These are phyloP conservation scores for Serranochromis macrocephalus DNA, from an alignment of 2,113 vertebrate genomes.

Conservation along the genomic window DNA sequence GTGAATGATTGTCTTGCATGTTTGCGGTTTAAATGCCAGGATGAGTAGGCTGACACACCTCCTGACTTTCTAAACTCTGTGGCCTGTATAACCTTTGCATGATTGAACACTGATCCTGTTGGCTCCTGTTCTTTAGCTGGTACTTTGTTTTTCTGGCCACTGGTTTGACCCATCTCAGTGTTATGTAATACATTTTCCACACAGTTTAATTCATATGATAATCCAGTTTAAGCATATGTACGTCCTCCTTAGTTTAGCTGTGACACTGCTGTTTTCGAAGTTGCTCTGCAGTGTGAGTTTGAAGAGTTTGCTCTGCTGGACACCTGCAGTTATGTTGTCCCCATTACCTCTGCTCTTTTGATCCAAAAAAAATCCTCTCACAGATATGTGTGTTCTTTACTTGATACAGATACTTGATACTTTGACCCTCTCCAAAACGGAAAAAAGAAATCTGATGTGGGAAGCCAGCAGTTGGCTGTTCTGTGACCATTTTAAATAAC, in stretches of 20 bases:
- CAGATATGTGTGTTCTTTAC: neutral
- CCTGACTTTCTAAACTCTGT: neutral
- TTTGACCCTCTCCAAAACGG: neutral
- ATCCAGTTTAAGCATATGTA: neutral
- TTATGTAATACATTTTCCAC: neutral
- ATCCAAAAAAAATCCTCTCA: neutral
- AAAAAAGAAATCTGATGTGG: rapidly evolving
- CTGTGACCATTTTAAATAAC: neutral
- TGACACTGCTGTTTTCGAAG: neutral
- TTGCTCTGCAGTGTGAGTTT: neutral
- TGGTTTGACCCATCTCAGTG: neutral
- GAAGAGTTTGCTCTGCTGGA: neutral
- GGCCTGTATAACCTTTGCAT: neutral
- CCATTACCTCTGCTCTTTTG: neutral
- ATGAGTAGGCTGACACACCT: neutral
- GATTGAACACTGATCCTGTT: neutral
- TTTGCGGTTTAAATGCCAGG: neutral
- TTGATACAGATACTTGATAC: neutral
- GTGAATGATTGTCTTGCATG: neutral
- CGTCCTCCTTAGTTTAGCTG: neutral
- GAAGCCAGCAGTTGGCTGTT: neutral
- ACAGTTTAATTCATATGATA: neutral
- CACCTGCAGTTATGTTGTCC: neutral
- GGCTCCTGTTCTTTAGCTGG: neutral
- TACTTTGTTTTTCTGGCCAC: neutral